These are phyloP conservation scores for Physella acuta DNA, from an alignment of 1,140 invertebrate genomes.

Conservation along the genomic window DNA sequence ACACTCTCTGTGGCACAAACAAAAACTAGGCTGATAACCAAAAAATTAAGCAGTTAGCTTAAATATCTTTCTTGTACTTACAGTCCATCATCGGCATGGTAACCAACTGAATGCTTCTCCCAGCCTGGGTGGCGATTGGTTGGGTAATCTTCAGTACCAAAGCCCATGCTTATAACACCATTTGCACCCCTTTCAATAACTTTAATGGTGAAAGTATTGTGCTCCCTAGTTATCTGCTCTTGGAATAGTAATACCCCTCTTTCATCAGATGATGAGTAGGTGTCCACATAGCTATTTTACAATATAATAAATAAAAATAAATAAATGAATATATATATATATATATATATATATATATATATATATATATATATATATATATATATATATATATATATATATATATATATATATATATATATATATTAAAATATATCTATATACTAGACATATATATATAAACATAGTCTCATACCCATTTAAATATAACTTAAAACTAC, in stretches of 20 bases:
- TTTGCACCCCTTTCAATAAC: constrained; percentile 8
- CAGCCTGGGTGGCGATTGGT: constrained; percentile 19
- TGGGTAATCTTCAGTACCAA: constrained; percentile 31
- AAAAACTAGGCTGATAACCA: no score
- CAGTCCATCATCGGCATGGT: constrained; percentile 29
- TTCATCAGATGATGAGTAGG: neutral
- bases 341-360: no score
- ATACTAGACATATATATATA: no score
- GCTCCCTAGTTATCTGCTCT: constrained; percentile 17
- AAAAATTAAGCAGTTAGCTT: no score
- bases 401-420: no score
- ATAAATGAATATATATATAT: no score
- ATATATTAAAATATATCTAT: no score
- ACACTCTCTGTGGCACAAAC: no score
- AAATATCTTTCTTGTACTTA: constrained; percentile 13
- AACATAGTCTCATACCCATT: no score
- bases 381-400: no score
- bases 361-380: no score
- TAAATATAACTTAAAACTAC: no score
- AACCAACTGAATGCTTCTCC: constrained; percentile 19
- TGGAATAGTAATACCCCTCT: constrained; percentile 19
- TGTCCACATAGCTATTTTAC: constrained; percentile 19
- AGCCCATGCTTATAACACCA: constrained; percentile 24
- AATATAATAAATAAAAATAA: neutral
- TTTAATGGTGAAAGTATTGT: constrained; percentile 28